Conservation (phyloP, 2,113 vertebrate genomes). For the Phalacrocorax carbo region DNA sequence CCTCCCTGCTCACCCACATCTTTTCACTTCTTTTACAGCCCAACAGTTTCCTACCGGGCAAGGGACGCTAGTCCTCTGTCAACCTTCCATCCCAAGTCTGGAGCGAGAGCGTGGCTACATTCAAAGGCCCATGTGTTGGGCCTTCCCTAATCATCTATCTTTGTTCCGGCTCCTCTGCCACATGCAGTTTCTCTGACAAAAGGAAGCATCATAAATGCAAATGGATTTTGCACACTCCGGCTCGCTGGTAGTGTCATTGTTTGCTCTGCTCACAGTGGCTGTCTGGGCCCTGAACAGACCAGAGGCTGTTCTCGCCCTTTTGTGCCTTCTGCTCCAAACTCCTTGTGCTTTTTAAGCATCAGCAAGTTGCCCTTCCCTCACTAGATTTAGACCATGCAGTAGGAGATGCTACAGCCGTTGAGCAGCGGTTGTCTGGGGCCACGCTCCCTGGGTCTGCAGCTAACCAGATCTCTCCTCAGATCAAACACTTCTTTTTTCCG, state of each 20-base stretch:
- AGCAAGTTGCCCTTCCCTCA: not conserved
- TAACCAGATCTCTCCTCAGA: not conserved
- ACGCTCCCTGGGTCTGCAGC: not conserved
- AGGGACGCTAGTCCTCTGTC: rapidly evolving
- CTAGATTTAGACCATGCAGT: not conserved
- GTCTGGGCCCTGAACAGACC: not conserved
- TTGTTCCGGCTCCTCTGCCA: not conserved
- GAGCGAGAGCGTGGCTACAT: too few species aligned
- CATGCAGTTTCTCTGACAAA: not conserved
- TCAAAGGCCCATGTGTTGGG: not conserved
- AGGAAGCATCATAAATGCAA: not conserved
- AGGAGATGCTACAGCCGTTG: not conserved
- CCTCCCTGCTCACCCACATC: not conserved
- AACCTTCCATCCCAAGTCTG: not conserved
- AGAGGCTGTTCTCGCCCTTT: not conserved
- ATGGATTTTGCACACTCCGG: not conserved
- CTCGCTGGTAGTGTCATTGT: not conserved
- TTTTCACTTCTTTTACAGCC: not conserved
- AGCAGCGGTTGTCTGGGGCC: not conserved
- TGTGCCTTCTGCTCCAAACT: not conserved
- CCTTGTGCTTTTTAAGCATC: not conserved
- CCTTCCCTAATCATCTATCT: not conserved
- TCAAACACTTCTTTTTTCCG: not conserved
- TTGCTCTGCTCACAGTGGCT: not conserved
- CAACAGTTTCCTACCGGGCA: rapidly evolving